Evolutionary conservation across 2,113 vertebrate genomes (phyloP).

Genomic region (Cebidichthys violaceus): DNA sequence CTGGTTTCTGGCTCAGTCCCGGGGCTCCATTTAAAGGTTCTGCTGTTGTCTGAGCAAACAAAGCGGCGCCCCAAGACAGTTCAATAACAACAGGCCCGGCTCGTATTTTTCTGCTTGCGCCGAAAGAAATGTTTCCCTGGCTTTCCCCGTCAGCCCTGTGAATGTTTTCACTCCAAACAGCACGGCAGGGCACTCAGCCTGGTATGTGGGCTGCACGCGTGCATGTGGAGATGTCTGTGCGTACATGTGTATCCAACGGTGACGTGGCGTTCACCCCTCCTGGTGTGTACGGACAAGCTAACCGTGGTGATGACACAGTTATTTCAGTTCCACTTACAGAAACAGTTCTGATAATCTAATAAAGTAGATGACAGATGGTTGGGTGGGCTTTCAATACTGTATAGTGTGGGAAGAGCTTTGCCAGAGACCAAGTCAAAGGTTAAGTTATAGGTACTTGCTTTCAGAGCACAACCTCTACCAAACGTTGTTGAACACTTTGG

Average conservation of each 20-base stretch:
- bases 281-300: constrained; percentile 34
- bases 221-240: constrained; percentile 54
- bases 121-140: constrained; percentile 84
- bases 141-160: constrained; percentile 80
- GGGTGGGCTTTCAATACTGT: constrained; percentile 15
- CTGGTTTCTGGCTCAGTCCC: constrained; percentile 75
- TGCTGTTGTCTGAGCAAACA: constrained; percentile 85
- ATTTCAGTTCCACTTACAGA: constrained; percentile 29
- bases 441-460: neutral
- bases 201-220: constrained; percentile 70
- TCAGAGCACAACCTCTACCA: neutral
- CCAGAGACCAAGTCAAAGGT: neutral
- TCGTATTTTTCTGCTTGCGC: constrained; percentile 83
- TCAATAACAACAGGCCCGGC: constrained; percentile 76
- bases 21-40: constrained; percentile 79
- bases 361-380: constrained; percentile 14
- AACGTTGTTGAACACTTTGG: neutral
- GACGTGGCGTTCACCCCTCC: constrained; percentile 49
- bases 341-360: constrained; percentile 22
- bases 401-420: neutral
- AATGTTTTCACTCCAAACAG: constrained; percentile 86
- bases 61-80: constrained; percentile 76
- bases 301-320: constrained; percentile 36
- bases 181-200: constrained; percentile 61
- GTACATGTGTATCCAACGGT: constrained; percentile 37